phyloP scores from a whole-genome alignment of 2,797 vertebrate genomes.

The Scyliorhinus canicula region DNA sequence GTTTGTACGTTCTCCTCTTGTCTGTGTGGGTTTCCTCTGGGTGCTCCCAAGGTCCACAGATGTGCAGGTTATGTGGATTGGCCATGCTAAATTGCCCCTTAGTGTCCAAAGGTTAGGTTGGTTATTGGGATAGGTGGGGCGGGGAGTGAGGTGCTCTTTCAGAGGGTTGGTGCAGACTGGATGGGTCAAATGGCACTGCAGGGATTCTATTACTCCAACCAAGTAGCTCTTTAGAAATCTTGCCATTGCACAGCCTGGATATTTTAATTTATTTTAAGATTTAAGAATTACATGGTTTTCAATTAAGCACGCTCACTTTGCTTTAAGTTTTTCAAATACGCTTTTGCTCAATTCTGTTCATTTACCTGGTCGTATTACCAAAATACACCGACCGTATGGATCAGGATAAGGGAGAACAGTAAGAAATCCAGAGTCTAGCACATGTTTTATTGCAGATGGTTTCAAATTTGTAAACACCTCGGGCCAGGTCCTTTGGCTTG shows the following conservation, averaged over 20 bases:
- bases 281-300: not conserved
- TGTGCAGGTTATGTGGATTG: too few species aligned
- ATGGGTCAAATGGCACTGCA: too few species aligned
- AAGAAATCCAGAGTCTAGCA: slow-evolving; percentile 87
- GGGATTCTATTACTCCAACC: too few species aligned
- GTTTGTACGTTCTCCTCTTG: too few species aligned
- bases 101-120: too few species aligned
- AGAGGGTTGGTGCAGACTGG: too few species aligned
- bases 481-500: slow-evolving; percentile 82
- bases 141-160: too few species aligned
- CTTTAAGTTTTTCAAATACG: too few species aligned
- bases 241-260: slow-evolving; percentile 45
- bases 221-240: slow-evolving; percentile 43
- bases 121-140: too few species aligned
- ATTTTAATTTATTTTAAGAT: not conserved
- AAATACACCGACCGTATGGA: slow-evolving; percentile 76
- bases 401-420: slow-evolving; percentile 81
- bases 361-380: slow-evolving; percentile 88
- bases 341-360: not conserved
- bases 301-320: not conserved
- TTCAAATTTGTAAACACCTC: slow-evolving; percentile 87
- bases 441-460: slow-evolving; percentile 82
- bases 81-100: too few species aligned
- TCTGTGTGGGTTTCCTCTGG: too few species aligned
- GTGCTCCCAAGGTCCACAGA: too few species aligned